Evolutionary conservation across 2,888 invertebrate species (phyloP).

Genomic region (Sarcophaga subvicina): DNA sequence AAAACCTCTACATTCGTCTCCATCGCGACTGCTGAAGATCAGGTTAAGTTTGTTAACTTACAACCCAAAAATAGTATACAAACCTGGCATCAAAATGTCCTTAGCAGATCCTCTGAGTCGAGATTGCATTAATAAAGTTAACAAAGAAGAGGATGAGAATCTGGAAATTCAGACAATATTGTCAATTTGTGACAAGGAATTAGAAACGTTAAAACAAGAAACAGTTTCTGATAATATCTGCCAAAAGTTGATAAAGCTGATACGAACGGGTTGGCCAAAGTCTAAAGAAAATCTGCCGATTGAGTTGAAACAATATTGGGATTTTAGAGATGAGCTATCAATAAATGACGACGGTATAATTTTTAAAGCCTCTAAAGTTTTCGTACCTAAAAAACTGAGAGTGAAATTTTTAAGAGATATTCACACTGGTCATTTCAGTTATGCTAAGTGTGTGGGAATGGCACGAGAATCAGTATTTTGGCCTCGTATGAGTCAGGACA

Average conservation of each 20-base stretch:
- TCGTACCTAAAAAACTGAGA: not conserved
- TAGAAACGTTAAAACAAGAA: not conserved
- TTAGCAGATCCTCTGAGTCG: too few relatives aligned
- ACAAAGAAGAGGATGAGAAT: too few relatives aligned
- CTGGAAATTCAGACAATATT: not conserved
- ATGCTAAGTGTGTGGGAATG: conserved; percentile 29
- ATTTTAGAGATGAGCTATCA: not conserved
- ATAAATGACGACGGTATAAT: not conserved
- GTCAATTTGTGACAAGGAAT: not conserved
- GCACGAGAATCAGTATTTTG: conserved; percentile 30
- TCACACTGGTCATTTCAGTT: conserved; percentile 38
- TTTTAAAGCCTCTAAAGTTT: not conserved
- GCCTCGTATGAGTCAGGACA: conserved; percentile 26
- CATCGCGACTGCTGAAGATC: too few relatives aligned
- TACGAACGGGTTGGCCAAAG: not conserved
- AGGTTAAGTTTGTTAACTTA: too few relatives aligned
- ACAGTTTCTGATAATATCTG: not conserved
- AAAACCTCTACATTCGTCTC: too few relatives aligned
- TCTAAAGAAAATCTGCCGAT: not conserved
- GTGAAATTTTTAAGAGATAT: conserved; percentile 5
- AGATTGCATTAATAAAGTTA: too few relatives aligned
- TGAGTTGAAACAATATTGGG: not conserved
- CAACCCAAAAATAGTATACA: too few relatives aligned
- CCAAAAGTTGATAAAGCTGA: not conserved
- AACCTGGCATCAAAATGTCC: too few relatives aligned